phyloP scores from a whole-genome alignment of 1,140 invertebrate genomes.

The Dendroctonus valens region DNA sequence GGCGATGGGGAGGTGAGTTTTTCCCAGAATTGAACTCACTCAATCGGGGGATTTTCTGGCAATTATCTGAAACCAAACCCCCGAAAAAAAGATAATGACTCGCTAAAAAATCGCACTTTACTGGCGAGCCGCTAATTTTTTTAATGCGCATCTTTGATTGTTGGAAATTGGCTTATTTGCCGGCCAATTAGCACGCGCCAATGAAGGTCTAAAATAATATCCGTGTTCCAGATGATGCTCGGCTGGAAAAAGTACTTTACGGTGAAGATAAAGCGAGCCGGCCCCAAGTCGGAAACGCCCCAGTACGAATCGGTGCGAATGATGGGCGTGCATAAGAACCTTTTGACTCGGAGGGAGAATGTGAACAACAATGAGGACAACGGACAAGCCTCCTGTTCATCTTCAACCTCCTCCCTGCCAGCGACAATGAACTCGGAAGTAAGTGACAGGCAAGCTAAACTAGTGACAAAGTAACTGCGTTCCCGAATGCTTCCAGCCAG shows the following conservation, averaged over 20 bases:
- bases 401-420: conserved; percentile 8
- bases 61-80: neutral
- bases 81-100: no score
- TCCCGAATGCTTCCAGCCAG: no score
- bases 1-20: conserved; percentile 49
- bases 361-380: conserved; percentile 1
- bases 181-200: no score
- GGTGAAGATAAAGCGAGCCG: conserved; percentile 61
- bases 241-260: conserved; percentile 53
- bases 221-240: conserved; percentile 28
- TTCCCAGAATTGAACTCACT: neutral
- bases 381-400: conserved; percentile 4
- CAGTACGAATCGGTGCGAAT: conserved; percentile 67
- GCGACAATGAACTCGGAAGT: conserved; percentile 39
- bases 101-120: no score
- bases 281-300: conserved; percentile 62
- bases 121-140: no score
- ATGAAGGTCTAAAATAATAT: no score
- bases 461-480: no score
- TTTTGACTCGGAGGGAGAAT: neutral
- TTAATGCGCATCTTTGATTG: no score
- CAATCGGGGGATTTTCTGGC: neutral
- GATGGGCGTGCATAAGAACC: conserved; percentile 47
- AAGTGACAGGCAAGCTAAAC: conserved; percentile 16
- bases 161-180: no score